A percentile compares a stretch with the other conserved stretches of the same genome.
Evolutionary conservation across 2,888 invertebrate genomes (phyloP).

Genomic region (Oscheius myriophilus): DNA sequence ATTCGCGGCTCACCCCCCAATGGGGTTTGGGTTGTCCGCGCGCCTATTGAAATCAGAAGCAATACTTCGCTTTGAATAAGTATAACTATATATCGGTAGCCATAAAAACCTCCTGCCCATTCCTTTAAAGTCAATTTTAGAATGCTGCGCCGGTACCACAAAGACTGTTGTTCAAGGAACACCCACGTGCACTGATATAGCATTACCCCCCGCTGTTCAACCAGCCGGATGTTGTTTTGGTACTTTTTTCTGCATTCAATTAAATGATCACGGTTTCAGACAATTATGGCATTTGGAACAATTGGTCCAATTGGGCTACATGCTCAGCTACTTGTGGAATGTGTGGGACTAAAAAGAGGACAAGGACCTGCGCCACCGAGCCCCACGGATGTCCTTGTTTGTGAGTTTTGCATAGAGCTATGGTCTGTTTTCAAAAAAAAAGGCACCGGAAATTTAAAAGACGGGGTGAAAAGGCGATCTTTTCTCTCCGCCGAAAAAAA

Average conservation of each 20-base stretch:
- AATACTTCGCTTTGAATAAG: too few species aligned
- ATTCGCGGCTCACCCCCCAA: too few species aligned
- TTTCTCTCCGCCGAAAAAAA: too few species aligned
- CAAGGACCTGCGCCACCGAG: slow-evolving; percentile 18
- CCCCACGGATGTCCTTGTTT: slow-evolving; percentile 24
- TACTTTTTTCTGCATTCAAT: not conserved
- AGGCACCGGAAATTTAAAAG: not conserved
- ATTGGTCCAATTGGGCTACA: slow-evolving; percentile 21
- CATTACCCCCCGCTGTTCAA: not conserved
- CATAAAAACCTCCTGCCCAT: too few species aligned
- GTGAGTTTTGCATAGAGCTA: not conserved
- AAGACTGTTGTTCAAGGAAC: slow-evolving; percentile 2
- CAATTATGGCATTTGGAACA: slow-evolving; percentile 21
- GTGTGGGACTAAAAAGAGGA: slow-evolving; percentile 22
- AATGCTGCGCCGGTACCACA: slow-evolving; percentile 1
- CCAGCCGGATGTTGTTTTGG: not conserved
- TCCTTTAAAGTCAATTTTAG: too few species aligned
- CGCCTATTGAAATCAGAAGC: too few species aligned
- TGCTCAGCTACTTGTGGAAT: slow-evolving; percentile 27
- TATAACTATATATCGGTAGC: too few species aligned
- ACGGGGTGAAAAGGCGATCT: too few species aligned
- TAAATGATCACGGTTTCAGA: not conserved
- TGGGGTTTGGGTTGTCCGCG: too few species aligned
- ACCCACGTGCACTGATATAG: not conserved
- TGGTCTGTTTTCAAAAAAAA: not conserved